Base-by-base conservation (phyloP, 2,888 invertebrate genomes). In the Hirudinaria manillensis region DNA sequence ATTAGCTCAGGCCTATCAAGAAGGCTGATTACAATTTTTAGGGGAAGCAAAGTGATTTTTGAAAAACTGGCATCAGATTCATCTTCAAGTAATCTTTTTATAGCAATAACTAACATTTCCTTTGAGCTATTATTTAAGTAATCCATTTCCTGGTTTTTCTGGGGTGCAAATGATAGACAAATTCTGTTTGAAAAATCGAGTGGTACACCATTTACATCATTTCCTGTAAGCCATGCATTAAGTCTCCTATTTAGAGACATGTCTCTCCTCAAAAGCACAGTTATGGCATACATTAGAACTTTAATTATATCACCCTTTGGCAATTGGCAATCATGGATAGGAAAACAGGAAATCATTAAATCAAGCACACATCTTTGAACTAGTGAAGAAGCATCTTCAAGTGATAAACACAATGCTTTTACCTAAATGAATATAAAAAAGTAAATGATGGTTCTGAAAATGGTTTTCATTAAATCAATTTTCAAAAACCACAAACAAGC, bases 1-100 rank as follows among this genome's bases (percentile, higher is more conserved):
- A 93, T 93, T 76, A 94, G 91, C 84, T 93, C 93, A 16, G 91
- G 90, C 84, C 93, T 92, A 84, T 94, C 94, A 77, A 94, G 87
- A 70, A 94, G 86, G 67, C 92, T 92, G 34, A 93, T 90, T 80
- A 94, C 87, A 76, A 94, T 89, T 79, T 74, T 76, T 34, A 73
- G 65, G 16, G 61, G 34, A 29, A 68, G 36, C 68, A 68, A 32
- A 4, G 36, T 6, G 13, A n/a, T 29, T 27, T 45, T 29, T 3
- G 61, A 65, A 7, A 27, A 27, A n/a, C n/a, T 24, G 21, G 27
- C 16, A 53, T 32, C 29, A 34, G 34, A 34, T 51, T 73, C 73
- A 55, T 36, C 21, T 27, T 92, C 88, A 84, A 79, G 77, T 51
- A 77, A 76, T 72, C 56, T 76, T 56, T 82, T 83, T 72, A 85